Evolutionary conservation across 2,797 vertebrate genomes (phyloP), one percentile per base, ranked within the genome.

Genomic region (Antennarius maculatus): DNA sequence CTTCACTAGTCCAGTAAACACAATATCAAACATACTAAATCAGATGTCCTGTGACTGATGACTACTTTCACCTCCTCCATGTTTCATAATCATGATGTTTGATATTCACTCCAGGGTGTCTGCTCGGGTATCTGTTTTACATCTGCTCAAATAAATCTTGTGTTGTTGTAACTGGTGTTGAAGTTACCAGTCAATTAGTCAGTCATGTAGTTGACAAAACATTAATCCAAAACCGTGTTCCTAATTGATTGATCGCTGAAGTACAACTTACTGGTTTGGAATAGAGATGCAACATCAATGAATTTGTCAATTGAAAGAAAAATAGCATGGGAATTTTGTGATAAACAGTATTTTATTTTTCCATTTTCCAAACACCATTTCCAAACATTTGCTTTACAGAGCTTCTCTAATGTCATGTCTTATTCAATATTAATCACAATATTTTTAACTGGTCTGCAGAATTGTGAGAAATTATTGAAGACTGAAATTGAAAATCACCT

Each of bases 1-100:
- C 59, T 45, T 54, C 51, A 17, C 41, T 68, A 79, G 75, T 84
- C 43, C 61, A 61, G 70, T 79, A 70, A 82, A 75, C 64, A 45
- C 62, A 52, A 34, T 8, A 75, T 85, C 76, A 70, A 67, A 82
- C 48, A 73, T 29, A 50, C 64, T 53, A 64, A 74, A 85, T 83
- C 80, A 78, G 42, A 83, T 77, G 58, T 62, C 49, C 66, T 47
- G 49, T 50, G 68, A 71, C 71, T 73, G 59, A 73, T 67, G 64
- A 54, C 64, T 61, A 43, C 57, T 56, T 61, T 77, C 66, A 76
- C 72, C 65, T 77, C 71, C 63, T 45, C 69, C n/a, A 76, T 61
- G 31, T 74, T 76, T 77, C 61, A 63, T 79, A 54, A 60, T 64
- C 45, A 74, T 81, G 59, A 39, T 80, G 69, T 63, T 43, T 79